A percentile compares a stretch with the other conserved stretches of the same genome.
phyloP scores from a whole-genome alignment of 2,888 invertebrate genomes.

The Ophraella communa region DNA sequence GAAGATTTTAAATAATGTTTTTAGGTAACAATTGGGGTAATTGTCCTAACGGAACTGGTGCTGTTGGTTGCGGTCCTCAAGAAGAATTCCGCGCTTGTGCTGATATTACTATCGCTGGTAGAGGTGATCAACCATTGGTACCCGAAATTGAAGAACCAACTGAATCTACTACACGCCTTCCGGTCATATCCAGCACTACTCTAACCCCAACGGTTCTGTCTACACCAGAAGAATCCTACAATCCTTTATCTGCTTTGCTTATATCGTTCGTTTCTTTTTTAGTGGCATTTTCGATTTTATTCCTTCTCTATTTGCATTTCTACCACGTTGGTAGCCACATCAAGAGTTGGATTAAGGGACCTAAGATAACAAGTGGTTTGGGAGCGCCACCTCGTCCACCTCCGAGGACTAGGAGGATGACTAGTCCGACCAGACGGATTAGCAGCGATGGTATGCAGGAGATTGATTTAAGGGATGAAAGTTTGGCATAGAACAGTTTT shows the following conservation, averaged over 20 bases:
- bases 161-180: conserved; percentile 42
- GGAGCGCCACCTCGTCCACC: conserved; percentile 46
- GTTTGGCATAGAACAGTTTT: conserved; percentile 37
- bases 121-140: conserved; percentile 60
- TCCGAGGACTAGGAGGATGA: conserved; percentile 48
- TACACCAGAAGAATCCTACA: conserved; percentile 54
- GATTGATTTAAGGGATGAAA: conserved; percentile 43
- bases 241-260: conserved; percentile 65
- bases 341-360: conserved; percentile 64
- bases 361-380: conserved; percentile 25
- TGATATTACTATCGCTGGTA: conserved; percentile 75
- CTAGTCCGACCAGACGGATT: conserved; percentile 20
- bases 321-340: conserved; percentile 75
- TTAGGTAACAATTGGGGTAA: conserved; percentile 78
- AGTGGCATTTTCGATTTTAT: conserved; percentile 69
- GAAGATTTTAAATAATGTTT: conserved; percentile 11
- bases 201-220: conserved; percentile 46
- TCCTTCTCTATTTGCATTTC: conserved; percentile 76
- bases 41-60: conserved; percentile 75
- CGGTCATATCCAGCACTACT: conserved; percentile 53
- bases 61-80: conserved; percentile 87
- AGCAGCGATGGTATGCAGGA: conserved; percentile 41
- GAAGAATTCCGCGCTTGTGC: conserved; percentile 88
- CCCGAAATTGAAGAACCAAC: conserved; percentile 42
- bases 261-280: conserved; percentile 72